Evolutionary conservation across 2,113 vertebrate species (phyloP).

Genomic region (Thalassarche chlororhynchos): DNA sequence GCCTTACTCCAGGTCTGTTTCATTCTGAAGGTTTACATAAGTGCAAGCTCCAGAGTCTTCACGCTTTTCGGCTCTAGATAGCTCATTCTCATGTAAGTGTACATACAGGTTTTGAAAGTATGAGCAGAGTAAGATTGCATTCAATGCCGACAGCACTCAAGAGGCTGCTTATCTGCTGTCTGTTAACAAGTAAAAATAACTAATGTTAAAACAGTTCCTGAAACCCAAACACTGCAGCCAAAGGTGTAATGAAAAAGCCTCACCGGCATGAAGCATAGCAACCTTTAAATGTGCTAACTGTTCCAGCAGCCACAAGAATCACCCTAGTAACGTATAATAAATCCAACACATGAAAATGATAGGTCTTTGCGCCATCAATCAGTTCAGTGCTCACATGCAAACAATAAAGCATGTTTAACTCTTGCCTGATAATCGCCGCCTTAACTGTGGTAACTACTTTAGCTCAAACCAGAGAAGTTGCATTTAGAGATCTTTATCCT

Average conservation of each 20-base stretch:
- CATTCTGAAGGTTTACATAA: neutral
- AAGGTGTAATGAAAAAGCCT: neutral
- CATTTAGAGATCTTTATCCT: neutral
- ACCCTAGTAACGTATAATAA: rapidly evolving
- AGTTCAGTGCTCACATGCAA: neutral
- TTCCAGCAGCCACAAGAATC: neutral
- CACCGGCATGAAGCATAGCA: neutral
- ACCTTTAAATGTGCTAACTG: neutral
- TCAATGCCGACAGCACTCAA: neutral
- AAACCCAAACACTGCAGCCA: neutral
- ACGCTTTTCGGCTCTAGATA: neutral
- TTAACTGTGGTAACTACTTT: neutral
- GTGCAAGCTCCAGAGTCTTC: neutral
- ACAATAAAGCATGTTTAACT: neutral
- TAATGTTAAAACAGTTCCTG: neutral
- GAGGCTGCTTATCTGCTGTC: neutral
- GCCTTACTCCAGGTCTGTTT: neutral
- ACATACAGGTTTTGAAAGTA: neutral
- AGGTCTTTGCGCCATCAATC: neutral
- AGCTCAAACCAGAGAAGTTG: neutral
- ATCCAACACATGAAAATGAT: rapidly evolving
- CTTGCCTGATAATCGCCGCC: neutral
- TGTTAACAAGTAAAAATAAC: neutral
- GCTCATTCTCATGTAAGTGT: rapidly evolving
- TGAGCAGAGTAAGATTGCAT: neutral